Percentiles rank a stretch among this genome's conserved stretches.
These are phyloP conservation scores for rabbit (Oryctolagus cuniculus) DNA, from an alignment of 2,113 vertebrate genomes.

Conservation along the genomic window DNA sequence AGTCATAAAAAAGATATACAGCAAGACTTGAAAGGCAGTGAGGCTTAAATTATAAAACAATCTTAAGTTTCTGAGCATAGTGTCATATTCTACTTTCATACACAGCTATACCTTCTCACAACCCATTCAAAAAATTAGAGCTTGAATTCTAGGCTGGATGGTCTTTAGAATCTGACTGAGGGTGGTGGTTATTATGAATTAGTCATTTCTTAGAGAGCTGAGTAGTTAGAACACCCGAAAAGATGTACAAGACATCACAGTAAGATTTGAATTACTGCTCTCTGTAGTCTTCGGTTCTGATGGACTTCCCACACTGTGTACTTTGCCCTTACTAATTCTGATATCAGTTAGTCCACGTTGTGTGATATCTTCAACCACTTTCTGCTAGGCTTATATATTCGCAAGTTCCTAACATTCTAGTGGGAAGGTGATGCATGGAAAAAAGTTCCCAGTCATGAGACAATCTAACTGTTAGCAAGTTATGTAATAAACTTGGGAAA, in stretches of 20 bases:
- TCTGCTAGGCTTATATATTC: not conserved
- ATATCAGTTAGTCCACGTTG: not conserved
- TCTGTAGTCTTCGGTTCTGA: not conserved
- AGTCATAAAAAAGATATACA: conserved; percentile 42
- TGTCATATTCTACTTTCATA: not conserved
- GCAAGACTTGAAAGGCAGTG: not conserved
- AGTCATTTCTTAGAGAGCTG: not conserved
- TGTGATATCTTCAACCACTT: not conserved
- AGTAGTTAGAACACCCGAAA: not conserved
- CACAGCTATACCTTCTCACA: not conserved
- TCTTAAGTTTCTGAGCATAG: conserved; percentile 1
- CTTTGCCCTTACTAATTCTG: not conserved
- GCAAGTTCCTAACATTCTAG: not conserved
- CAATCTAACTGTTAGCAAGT: not conserved
- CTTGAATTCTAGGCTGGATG: conserved; percentile 25
- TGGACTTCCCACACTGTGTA: not conserved
- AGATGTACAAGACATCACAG: not conserved
- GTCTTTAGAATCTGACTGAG: conserved; percentile 42
- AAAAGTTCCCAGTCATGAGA: not conserved
- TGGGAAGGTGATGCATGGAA: not conserved
- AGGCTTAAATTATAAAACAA: not conserved
- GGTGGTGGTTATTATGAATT: conserved; percentile 28
- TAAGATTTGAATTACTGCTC: not conserved
- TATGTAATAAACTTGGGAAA: not conserved
- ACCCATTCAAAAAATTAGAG: not conserved